These are phyloP conservation scores for Vanacampus margaritifer DNA, from an alignment of 2,113 vertebrate genomes.

Conservation along the genomic window DNA sequence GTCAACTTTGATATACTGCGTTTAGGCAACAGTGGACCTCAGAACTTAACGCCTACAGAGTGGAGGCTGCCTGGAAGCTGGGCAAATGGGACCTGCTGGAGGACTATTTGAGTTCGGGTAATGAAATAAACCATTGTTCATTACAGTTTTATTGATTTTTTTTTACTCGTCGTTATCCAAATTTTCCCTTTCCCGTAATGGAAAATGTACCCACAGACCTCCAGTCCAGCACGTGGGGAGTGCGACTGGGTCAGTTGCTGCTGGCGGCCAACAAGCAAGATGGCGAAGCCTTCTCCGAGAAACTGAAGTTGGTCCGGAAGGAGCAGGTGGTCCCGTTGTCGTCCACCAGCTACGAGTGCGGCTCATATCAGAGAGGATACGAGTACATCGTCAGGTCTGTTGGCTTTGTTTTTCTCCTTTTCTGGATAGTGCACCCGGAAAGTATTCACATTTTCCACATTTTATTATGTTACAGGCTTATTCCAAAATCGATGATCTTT, in stretches of 20 bases:
- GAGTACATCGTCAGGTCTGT: constrained; percentile 89
- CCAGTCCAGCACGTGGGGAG: constrained; percentile 89
- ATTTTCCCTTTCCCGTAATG: too few relatives aligned
- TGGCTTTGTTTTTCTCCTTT: neutral
- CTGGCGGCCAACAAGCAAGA: constrained; percentile 89
- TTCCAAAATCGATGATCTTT: too few relatives aligned
- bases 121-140: constrained; percentile 7
- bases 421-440: neutral
- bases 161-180: neutral
- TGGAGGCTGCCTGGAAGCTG: constrained; percentile 97
- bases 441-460: neutral
- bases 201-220: constrained; percentile 67
- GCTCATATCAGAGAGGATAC: constrained; percentile 96
- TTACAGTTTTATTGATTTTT: neutral
- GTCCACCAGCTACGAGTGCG: constrained; percentile 96
- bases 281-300: constrained; percentile 78
- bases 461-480: too few relatives aligned
- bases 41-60: constrained; percentile 91
- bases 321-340: constrained; percentile 98
- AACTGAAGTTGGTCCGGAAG: constrained; percentile 85
- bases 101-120: constrained; percentile 90
- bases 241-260: constrained; percentile 86
- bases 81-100: constrained; percentile 92
- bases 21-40: constrained; percentile 89
- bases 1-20: neutral